Percentiles rank a stretch among this genome's conserved stretches.
Evolutionary conservation across 2,888 invertebrate genomes (phyloP).

Genomic region (Eumacrocentrus americanus): DNA sequence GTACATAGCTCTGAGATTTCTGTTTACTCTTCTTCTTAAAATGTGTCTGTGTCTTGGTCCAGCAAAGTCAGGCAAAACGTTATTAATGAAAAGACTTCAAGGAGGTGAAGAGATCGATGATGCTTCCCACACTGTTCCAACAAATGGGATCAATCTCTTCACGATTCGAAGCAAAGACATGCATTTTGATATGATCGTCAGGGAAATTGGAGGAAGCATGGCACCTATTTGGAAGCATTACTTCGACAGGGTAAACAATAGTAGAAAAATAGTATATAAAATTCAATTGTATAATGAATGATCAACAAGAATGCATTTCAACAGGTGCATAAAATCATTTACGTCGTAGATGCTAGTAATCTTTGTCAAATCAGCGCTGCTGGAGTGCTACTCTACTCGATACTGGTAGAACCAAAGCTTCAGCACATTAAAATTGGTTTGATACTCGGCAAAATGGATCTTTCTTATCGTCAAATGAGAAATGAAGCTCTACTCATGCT

Average conservation of each 20-base stretch:
- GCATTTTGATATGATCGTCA: slow-evolving; percentile 66
- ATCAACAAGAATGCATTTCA: neutral
- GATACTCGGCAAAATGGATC: slow-evolving; percentile 83
- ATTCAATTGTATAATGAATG: no score
- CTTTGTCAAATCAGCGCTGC: slow-evolving; percentile 86
- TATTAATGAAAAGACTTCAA: slow-evolving; percentile 76
- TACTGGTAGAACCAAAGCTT: slow-evolving; percentile 75
- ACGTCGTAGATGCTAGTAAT: slow-evolving; percentile 84
- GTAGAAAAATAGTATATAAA: no score
- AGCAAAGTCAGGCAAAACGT: slow-evolving; percentile 80
- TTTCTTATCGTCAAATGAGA: slow-evolving; percentile 84
- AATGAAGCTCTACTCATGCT: slow-evolving; percentile 85
- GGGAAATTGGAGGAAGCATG: slow-evolving; percentile 84
- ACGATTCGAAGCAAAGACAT: slow-evolving; percentile 66
- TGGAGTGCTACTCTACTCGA: slow-evolving; percentile 78
- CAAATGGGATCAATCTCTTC: slow-evolving; percentile 80
- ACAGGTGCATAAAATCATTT: slow-evolving; percentile 67
- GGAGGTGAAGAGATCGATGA: slow-evolving; percentile 75
- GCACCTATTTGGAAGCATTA: slow-evolving; percentile 83
- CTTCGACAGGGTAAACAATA: slow-evolving; percentile 65
- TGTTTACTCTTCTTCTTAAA: neutral
- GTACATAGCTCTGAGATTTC: no score
- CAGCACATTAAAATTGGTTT: slow-evolving; percentile 71
- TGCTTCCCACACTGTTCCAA: slow-evolving; percentile 80
- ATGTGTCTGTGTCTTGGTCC: slow-evolving; percentile 78